Percentiles rank a stretch among this genome's conserved stretches.
Conservation (phyloP, 2,888 invertebrate genomes). For the Meloe dianella region DNA sequence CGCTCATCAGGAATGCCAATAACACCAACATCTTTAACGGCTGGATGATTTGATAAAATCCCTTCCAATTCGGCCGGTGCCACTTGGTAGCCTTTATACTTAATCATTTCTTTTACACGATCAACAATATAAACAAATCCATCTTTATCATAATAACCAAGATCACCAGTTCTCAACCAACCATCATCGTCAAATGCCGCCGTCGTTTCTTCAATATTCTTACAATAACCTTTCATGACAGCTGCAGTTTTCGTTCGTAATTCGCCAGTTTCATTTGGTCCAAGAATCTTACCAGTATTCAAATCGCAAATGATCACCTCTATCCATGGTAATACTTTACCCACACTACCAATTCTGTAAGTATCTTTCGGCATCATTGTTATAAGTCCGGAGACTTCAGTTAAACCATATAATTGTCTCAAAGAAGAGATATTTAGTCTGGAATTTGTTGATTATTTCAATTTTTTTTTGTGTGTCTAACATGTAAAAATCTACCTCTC, state of each 20-base stretch:
- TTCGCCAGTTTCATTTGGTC: slow-evolving; percentile 73
- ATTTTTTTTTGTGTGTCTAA: too few relatives aligned
- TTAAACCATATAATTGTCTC: slow-evolving; percentile 15
- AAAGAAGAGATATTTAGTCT: background rate
- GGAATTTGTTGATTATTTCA: too few relatives aligned
- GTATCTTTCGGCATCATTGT: background rate
- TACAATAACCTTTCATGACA: slow-evolving; percentile 74
- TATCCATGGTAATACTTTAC: background rate
- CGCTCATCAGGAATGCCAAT: slow-evolving; percentile 74
- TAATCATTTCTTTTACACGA: slow-evolving; percentile 87
- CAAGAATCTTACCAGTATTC: slow-evolving; percentile 59
- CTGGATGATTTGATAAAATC: slow-evolving; percentile 72
- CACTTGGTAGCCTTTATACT: slow-evolving; percentile 85
- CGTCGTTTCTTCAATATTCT: slow-evolving; percentile 69
- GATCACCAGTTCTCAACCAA: slow-evolving; percentile 80
- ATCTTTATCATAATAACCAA: slow-evolving; percentile 80
- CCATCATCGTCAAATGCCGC: slow-evolving; percentile 73
- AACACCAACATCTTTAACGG: slow-evolving; percentile 80
- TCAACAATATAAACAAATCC: slow-evolving; percentile 83
- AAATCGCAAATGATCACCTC: slow-evolving; percentile 64
- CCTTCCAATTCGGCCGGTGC: slow-evolving; percentile 89
- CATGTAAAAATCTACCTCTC: background rate
- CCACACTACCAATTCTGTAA: slow-evolving; percentile 3
- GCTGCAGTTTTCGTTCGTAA: slow-evolving; percentile 75
- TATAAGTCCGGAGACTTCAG: background rate